A percentile compares a stretch with the other conserved stretches of the same genome.
Conservation (phyloP, 2,113 vertebrate genomes). For the Psammodynastes pulverulentus region DNA sequence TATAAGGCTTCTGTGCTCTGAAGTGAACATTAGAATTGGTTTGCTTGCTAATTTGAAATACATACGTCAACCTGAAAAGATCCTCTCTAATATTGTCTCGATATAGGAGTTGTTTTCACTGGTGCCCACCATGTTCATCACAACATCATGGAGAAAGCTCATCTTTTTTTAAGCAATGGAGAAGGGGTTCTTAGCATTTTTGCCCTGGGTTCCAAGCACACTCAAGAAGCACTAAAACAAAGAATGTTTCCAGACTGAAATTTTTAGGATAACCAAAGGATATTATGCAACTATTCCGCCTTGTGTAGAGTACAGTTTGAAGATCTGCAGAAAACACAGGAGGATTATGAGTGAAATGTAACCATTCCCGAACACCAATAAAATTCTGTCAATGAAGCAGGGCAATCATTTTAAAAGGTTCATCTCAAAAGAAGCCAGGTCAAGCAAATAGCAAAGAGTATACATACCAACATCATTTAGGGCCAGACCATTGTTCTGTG, state of each 20-base stretch:
- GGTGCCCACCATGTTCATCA: not conserved
- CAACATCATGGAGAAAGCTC: not conserved
- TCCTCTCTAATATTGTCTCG: not conserved
- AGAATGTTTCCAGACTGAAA: not conserved
- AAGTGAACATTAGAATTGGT: not conserved
- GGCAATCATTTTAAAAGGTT: not conserved
- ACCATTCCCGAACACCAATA: not conserved
- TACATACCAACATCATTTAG: not conserved
- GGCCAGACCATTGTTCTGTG: not conserved
- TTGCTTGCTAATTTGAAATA: not conserved
- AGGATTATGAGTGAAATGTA: not conserved
- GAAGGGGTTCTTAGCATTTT: not conserved
- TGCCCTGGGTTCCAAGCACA: not conserved
- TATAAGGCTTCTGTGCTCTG: not conserved
- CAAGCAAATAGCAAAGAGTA: not conserved
- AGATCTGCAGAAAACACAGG: not conserved
- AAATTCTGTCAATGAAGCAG: not conserved
- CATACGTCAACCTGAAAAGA: not conserved
- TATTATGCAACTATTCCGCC: not conserved
- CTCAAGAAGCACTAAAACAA: not conserved
- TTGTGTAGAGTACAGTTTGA: not conserved
- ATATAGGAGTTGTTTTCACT: not conserved
- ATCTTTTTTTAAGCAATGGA: not conserved
- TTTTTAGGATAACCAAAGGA: not conserved
- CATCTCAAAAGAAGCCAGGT: not conserved